Percentiles rank a stretch among this genome's conserved stretches.
phyloP scores from a whole-genome alignment of 2,888 invertebrate species.

The Aleiodes leptofemur region DNA sequence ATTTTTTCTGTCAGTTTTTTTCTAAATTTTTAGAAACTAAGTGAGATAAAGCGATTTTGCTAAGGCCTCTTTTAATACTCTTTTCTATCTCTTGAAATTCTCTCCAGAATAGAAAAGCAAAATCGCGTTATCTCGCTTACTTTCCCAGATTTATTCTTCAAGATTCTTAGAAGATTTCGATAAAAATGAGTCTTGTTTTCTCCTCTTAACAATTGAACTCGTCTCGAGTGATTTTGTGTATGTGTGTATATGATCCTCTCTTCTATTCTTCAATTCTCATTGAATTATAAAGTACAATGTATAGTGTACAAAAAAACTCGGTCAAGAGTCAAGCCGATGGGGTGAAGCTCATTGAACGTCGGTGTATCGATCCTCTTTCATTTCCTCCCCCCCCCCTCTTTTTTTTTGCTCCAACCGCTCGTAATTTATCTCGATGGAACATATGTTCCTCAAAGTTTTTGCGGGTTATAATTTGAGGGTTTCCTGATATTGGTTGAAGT shows the following conservation, averaged over 20 bases:
- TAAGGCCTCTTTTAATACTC: too few relatives aligned
- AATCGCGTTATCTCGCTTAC: too few relatives aligned
- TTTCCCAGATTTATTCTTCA: not conserved
- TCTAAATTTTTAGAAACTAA: too few relatives aligned
- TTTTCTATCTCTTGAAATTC: too few relatives aligned
- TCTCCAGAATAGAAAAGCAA: too few relatives aligned
- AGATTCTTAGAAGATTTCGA: too few relatives aligned
- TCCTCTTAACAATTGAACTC: constrained; percentile 19
- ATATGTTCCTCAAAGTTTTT: not conserved
- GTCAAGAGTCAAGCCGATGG: constrained; percentile 52
- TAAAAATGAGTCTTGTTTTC: too few relatives aligned
- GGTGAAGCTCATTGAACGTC: constrained; percentile 28
- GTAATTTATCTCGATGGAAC: constrained; percentile 42
- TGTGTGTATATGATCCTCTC: constrained; percentile 41
- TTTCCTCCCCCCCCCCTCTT: not conserved
- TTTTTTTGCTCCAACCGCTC: not conserved
- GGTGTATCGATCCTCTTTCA: constrained; percentile 12
- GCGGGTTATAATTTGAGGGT: not conserved
- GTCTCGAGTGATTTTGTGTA: constrained; percentile 28
- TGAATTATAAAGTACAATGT: constrained; percentile 2
- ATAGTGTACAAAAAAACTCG: constrained; percentile 46
- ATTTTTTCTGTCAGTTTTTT: too few relatives aligned
- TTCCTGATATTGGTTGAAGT: not conserved
- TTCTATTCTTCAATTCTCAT: constrained; percentile 10
- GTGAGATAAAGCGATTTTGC: too few relatives aligned